Conservation (phyloP, 2,888 invertebrate genomes). For the Serripes groenlandicus region DNA sequence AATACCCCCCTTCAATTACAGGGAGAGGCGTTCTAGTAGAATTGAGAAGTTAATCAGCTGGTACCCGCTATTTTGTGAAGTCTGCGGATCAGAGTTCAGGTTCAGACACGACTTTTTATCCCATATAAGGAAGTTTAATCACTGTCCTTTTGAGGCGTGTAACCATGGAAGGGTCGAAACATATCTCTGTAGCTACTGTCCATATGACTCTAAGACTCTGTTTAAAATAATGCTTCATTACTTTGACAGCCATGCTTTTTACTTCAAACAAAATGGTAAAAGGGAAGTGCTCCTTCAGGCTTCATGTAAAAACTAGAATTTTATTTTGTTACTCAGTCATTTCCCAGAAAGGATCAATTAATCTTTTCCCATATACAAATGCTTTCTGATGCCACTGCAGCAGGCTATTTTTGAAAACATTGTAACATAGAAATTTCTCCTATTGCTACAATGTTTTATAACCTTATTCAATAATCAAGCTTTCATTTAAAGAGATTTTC, state of each 20-base stretch:
- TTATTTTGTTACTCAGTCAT: not conserved
- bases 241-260: not conserved
- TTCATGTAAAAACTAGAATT: not conserved
- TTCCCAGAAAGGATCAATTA: no score
- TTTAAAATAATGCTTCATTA: slow-evolving; percentile 8
- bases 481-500: no score
- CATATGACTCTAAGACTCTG: not conserved
- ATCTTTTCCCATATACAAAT: no score
- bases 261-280: not conserved
- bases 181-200: slow-evolving; percentile 13
- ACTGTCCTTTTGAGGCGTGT: not conserved
- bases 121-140: not conserved
- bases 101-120: not conserved
- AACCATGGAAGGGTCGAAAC: not conserved
- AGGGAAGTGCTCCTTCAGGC: not conserved
- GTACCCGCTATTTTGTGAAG: not conserved
- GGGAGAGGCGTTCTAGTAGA: no score
- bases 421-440: no score
- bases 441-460: no score
- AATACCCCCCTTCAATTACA: no score
- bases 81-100: slow-evolving; percentile 4
- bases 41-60: no score
- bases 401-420: no score
- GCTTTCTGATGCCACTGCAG: no score
- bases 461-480: no score